These are phyloP conservation scores for Chanos chanos DNA, from an alignment of 2,797 vertebrate species.

Conservation along the genomic window DNA sequence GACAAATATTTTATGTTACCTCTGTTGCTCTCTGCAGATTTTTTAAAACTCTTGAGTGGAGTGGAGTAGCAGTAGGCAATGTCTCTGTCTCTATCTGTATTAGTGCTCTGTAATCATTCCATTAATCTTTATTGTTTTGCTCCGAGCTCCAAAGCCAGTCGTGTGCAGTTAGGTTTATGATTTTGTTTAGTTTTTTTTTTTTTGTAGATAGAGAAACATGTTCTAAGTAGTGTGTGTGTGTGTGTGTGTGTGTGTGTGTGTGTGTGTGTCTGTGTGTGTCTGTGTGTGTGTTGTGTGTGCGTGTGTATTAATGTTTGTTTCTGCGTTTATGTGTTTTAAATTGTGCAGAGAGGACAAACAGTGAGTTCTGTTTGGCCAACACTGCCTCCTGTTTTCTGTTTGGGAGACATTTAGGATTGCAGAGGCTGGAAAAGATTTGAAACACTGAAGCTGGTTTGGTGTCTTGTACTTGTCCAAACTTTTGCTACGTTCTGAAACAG, in stretches of 20 bases:
- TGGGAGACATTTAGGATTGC: slow-evolving; percentile 38
- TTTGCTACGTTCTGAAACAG: neutral
- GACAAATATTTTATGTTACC: slow-evolving; percentile 31
- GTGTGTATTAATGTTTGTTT: neutral
- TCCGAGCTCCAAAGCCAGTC: too few species aligned
- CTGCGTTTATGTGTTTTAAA: too few species aligned
- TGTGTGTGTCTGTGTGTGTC: neutral
- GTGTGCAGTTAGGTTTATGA: slow-evolving; percentile 43
- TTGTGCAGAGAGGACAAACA: slow-evolving; percentile 46
- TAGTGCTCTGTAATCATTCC: slow-evolving; percentile 36
- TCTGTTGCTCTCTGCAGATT: slow-evolving; percentile 14
- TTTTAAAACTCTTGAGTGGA: slow-evolving; percentile 33
- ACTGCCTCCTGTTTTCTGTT: slow-evolving; percentile 31
- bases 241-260: too few species aligned
- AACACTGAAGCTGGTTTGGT: slow-evolving; percentile 33
- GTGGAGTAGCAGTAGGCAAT: slow-evolving; percentile 19
- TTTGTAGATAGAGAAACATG: neutral
- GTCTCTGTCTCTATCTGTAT: slow-evolving; percentile 17
- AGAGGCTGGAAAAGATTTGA: slow-evolving; percentile 44
- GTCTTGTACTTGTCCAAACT: neutral
- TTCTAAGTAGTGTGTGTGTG: neutral
- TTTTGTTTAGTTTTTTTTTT: slow-evolving; percentile 36
- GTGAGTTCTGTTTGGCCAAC: slow-evolving; percentile 44
- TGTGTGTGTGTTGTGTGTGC: neutral
- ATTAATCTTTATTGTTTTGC: slow-evolving; percentile 46